These are phyloP conservation scores for Carapus acus DNA, from an alignment of 2,797 vertebrate genomes.

Conservation along the genomic window DNA sequence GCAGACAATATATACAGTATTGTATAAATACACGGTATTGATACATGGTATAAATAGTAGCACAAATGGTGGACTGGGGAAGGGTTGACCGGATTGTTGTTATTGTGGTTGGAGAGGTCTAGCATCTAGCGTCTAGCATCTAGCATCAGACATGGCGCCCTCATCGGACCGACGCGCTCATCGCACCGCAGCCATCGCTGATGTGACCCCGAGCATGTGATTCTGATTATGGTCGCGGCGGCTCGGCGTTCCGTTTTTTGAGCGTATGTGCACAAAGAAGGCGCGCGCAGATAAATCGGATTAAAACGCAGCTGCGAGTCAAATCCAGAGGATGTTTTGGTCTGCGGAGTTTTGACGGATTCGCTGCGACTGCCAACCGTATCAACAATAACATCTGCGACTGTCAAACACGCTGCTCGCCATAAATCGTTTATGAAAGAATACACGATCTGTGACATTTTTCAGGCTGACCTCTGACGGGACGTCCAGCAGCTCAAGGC, in stretches of 20 bases:
- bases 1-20: too few relatives aligned
- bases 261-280: slow-evolving; percentile 22
- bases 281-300: slow-evolving; percentile 1
- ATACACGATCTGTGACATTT: background rate
- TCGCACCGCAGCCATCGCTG: slow-evolving; percentile 41
- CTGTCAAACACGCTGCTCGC: slow-evolving; percentile 29
- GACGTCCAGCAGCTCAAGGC: slow-evolving; percentile 35
- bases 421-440: slow-evolving; percentile 18
- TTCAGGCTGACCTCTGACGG: slow-evolving; percentile 13
- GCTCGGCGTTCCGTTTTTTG: background rate
- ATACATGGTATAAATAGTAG: too few relatives aligned
- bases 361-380: slow-evolving; percentile 10
- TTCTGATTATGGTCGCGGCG: slow-evolving; percentile 9
- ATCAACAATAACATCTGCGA: slow-evolving; percentile 29
- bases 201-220: slow-evolving; percentile 14
- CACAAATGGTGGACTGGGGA: too few relatives aligned
- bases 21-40: too few relatives aligned
- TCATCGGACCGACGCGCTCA: too few relatives aligned
- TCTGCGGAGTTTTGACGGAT: slow-evolving; percentile 19
- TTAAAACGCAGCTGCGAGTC: slow-evolving; percentile 21
- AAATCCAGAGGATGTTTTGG: slow-evolving; percentile 20
- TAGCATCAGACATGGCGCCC: too few relatives aligned
- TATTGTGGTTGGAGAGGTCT: too few relatives aligned
- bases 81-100: too few relatives aligned
- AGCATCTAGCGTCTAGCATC: too few relatives aligned